These are phyloP conservation scores for Austrolebias charrua DNA, from an alignment of 2,797 vertebrate genomes.

Conservation along the genomic window DNA sequence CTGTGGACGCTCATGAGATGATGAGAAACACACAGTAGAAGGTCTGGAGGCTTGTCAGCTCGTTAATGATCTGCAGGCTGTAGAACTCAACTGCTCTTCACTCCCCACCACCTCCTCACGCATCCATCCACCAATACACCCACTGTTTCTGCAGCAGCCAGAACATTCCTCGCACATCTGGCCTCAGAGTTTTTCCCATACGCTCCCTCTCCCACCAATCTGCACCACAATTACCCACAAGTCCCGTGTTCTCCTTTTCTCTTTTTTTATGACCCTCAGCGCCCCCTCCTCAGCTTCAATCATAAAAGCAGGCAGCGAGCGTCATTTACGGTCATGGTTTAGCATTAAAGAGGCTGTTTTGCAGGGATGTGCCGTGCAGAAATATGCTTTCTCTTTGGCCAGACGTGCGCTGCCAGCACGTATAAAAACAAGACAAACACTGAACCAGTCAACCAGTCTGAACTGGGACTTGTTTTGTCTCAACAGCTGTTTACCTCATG, in stretches of 20 bases:
- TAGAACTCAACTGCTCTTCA: slow-evolving; percentile 70
- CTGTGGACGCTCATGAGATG: slow-evolving; percentile 50
- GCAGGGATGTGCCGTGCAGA: slow-evolving; percentile 59
- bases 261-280: slow-evolving; percentile 74
- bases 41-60: slow-evolving; percentile 74
- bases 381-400: slow-evolving; percentile 46
- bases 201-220: slow-evolving; percentile 62
- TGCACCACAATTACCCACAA: slow-evolving; percentile 80
- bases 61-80: slow-evolving; percentile 80
- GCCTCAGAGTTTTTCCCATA: slow-evolving; percentile 75
- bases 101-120: slow-evolving; percentile 50
- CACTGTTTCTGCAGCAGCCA: slow-evolving; percentile 74
- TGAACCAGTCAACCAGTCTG: slow-evolving; percentile 56
- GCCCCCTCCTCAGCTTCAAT: slow-evolving; percentile 51
- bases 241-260: slow-evolving; percentile 79
- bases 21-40: slow-evolving; percentile 74
- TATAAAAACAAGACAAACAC: slow-evolving; percentile 59
- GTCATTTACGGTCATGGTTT: slow-evolving; percentile 70
- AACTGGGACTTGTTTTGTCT: slow-evolving; percentile 35
- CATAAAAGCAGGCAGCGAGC: slow-evolving; percentile 63
- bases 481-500: slow-evolving; percentile 51
- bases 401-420: slow-evolving; percentile 41
- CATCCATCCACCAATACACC: slow-evolving; percentile 52
- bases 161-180: slow-evolving; percentile 86
- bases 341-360: slow-evolving; percentile 45